Base-by-base conservation (phyloP, 2,888 invertebrate genomes). In the Microdon myrmicae region DNA sequence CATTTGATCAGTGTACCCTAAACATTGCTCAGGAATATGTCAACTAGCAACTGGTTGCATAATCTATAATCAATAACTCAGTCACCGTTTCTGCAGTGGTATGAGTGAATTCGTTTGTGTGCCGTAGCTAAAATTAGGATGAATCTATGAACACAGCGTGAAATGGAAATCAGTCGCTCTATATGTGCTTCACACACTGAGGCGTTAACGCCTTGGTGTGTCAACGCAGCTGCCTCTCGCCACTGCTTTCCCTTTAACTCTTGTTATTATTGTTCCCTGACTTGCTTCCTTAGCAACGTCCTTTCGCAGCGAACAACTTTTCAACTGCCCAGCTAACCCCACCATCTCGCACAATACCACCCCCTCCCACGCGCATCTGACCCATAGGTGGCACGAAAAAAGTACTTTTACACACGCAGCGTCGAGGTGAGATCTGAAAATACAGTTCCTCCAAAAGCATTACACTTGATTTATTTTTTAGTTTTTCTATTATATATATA, bases 361-460 rank as follows among this genome's bases (percentile, higher is more conserved):
- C 22, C 3, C 6, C 17, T 14, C 19, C 28, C 25, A 8, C 25
- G 29, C 32, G 28, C 32, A 25, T 9, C 17, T 16, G 6, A 9
- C 23, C 22, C 17, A 6, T 22, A 39, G 17, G 3, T 9, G 13
- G 17, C 22, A 6, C 14, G 22, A n/a, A 12, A 32, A 34, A 17
- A 26, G 25, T 19, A 26, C 20, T 8, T 22, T 47, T 17, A 41
- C 31, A 22, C 41, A 39, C 25, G n/a, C n/a, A 10, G 12, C 10
- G 22, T 10, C 44, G 29, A 45, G 31, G 17, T 20, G 25, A 44
- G 32, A 48, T 43, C 32, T 41, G 38, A 43, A 58, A 51, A 58
- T 64, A 47, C 47, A 64, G 43, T 64, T 43, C 64, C 64, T 47
- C 31, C 58, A 51, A 64, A 58, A 53, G 58, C 58, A 41, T 28